phyloP scores from a whole-genome alignment of 2,113 vertebrate species.

The Anguilla rostrata region DNA sequence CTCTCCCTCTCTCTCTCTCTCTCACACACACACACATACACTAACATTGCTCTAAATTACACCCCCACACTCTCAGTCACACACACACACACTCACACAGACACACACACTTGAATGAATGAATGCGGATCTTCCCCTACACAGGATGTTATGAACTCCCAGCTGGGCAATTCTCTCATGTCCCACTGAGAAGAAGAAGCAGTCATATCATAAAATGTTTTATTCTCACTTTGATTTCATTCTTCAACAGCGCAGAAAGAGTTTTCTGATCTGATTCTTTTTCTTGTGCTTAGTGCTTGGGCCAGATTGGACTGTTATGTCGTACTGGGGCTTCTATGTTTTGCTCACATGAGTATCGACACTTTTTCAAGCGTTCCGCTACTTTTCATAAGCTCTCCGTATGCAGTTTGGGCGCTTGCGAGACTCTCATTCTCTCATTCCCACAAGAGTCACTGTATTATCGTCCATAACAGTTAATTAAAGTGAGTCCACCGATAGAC shows the following conservation, averaged over 20 bases:
- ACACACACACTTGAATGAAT: background rate
- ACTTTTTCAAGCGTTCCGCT: too few relatives aligned
- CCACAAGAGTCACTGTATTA: too few relatives aligned
- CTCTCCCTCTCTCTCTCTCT: too few relatives aligned
- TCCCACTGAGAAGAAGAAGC: background rate
- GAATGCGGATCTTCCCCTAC: background rate
- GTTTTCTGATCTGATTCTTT: background rate
- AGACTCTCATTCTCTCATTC: too few relatives aligned
- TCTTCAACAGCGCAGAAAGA: background rate
- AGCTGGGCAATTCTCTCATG: background rate
- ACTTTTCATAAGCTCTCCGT: too few relatives aligned
- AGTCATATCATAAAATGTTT: background rate
- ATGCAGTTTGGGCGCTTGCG: too few relatives aligned
- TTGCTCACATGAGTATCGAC: too few relatives aligned
- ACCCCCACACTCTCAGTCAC: background rate
- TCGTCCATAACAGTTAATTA: too few relatives aligned
- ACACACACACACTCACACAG: background rate
- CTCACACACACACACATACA: background rate
- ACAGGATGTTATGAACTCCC: background rate
- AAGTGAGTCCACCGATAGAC: too few relatives aligned
- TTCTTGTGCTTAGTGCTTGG: background rate
- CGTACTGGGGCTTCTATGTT: too few relatives aligned
- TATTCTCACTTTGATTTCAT: background rate
- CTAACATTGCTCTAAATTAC: background rate
- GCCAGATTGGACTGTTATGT: too few relatives aligned